These are phyloP conservation scores for Gryllus longicercus DNA, from an alignment of 2,888 invertebrate species.

Conservation along the genomic window DNA sequence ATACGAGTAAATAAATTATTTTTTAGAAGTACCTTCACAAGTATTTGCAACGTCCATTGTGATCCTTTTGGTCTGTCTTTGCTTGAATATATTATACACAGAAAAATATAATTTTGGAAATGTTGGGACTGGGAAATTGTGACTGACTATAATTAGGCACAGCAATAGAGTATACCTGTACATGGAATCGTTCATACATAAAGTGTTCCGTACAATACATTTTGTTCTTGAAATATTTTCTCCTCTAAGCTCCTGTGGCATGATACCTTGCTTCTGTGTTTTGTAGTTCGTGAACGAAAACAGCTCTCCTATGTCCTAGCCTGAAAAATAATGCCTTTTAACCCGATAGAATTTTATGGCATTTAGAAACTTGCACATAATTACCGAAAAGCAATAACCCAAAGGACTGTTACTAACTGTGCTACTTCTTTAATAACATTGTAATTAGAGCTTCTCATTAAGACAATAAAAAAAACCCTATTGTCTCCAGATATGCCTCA, in stretches of 20 bases:
- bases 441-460: background rate
- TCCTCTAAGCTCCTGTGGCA: slow-evolving; percentile 1
- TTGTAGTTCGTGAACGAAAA: too few relatives aligned
- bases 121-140: slow-evolving; percentile 17
- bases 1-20: slow-evolving; percentile 17
- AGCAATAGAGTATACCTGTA: background rate
- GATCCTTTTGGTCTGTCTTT: slow-evolving; percentile 10
- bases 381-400: background rate
- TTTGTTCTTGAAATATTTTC: background rate
- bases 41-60: slow-evolving; percentile 17
- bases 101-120: slow-evolving; percentile 17
- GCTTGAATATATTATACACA: slow-evolving; percentile 7
- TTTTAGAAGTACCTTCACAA: background rate
- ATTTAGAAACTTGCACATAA: background rate
- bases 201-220: background rate
- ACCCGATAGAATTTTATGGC: too few relatives aligned
- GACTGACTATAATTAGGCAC: slow-evolving; percentile 11
- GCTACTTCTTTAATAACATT: too few relatives aligned
- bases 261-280: background rate
- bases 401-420: background rate
- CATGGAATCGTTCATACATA: background rate
- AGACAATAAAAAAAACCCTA: background rate
- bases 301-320: too few relatives aligned
- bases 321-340: too few relatives aligned
- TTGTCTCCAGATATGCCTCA: background rate